Base-by-base conservation (phyloP, 1,140 invertebrate genomes). In the Drosophila kanapiae region DNA sequence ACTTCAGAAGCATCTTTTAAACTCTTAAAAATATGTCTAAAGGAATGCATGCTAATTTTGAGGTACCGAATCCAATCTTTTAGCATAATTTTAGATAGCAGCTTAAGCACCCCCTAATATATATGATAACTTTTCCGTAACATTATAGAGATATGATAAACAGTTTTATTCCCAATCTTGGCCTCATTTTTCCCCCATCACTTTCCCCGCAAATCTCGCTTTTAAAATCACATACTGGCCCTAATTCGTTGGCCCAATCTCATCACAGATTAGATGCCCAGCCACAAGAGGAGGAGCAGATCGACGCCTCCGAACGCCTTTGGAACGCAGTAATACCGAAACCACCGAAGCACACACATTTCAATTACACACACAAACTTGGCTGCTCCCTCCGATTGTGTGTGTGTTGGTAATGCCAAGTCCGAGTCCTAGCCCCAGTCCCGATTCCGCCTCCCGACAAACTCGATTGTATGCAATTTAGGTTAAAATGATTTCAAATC, bases 391-490 rank as follows among this genome's bases (percentile, higher is more conserved):
- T 40, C 43, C 27, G 11, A 40, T 37, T 35, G 33, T 13, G 49
- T 45, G 33, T 33, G 35, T 47, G 40, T 49, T 11, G 65, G 43
- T 23, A 59, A 43, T 47, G 35, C 14, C 56, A 3, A 14, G 6
- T n/a, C 54, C 33, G 35, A 38, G 23, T 54, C 31, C 51, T 2
- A 37, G 51, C n/a, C 47, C 47, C 4, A 49, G 47, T 29, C 8
- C 48, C 9, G 31, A n/a, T 16, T 47, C 60, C 60, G 47, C 72
- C 42, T 60, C 37, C 63, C 54, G 70, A 71, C 84, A 80, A 88
- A 83, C 76, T 83, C 84, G 75, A 87, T 88, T 87, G 83, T 77
- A 83, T 87, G 83, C 84, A 80, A 87, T 87, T 87, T 88, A 74
- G 84, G 63, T 80, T 84, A 78, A 87, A 87, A 88, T 88, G 80